phyloP scores from a whole-genome alignment of 2,888 invertebrate genomes.

The Tanypteryx hageni region DNA sequence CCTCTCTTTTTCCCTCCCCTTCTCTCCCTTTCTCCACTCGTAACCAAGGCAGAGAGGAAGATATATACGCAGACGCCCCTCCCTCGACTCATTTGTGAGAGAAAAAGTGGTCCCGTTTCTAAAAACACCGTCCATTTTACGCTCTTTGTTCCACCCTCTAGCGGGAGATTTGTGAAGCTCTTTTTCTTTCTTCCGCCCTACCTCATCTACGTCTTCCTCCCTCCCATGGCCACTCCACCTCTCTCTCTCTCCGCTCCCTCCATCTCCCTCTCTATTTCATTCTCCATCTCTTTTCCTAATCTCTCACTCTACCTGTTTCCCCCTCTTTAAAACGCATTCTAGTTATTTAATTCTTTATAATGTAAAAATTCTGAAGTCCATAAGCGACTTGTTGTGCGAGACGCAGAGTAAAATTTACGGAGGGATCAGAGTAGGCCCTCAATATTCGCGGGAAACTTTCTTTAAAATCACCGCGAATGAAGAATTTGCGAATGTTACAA shows the following conservation, averaged over 20 bases:
- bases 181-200: not conserved
- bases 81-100: not conserved
- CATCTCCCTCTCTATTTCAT: not conserved
- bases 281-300: not conserved
- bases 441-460: no score
- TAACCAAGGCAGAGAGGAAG: not conserved
- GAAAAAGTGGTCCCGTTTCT: slow-evolving; percentile 20
- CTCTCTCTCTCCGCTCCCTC: not conserved
- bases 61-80: not conserved
- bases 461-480: no score
- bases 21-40: no score
- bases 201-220: slow-evolving; percentile 15
- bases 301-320: not conserved
- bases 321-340: not conserved
- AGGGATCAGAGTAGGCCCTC: no score
- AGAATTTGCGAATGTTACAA: no score
- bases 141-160: slow-evolving; percentile 9
- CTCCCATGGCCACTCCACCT: no score
- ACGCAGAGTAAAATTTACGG: no score
- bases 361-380: no score
- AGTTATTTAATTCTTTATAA: not conserved
- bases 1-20: no score
- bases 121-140: slow-evolving; percentile 5
- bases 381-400: no score
- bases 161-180: not conserved